These are phyloP conservation scores for Gonatopus flavifemur DNA, from an alignment of 1,140 invertebrate species.

Conservation along the genomic window DNA sequence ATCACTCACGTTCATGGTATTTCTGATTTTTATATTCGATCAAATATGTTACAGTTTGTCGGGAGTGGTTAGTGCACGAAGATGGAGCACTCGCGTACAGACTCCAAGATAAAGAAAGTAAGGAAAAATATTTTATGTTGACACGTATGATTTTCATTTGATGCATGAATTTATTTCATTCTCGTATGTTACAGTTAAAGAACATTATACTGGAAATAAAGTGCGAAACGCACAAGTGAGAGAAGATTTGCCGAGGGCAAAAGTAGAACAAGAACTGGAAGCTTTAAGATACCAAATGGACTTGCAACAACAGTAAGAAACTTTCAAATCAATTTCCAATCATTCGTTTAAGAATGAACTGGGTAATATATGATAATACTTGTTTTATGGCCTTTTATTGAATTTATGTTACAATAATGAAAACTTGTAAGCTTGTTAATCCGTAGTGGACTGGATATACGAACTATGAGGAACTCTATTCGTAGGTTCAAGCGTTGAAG, in stretches of 20 bases:
- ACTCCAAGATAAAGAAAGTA: slow-evolving; percentile 89
- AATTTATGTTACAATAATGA: too few relatives aligned
- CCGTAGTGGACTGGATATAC: too few relatives aligned
- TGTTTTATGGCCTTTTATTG: too few relatives aligned
- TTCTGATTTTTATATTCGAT: background rate
- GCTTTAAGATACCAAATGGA: slow-evolving; percentile 63
- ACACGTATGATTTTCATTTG: background rate
- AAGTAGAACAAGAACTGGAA: slow-evolving; percentile 79
- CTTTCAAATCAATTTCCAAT: too few relatives aligned
- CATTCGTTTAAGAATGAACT: too few relatives aligned
- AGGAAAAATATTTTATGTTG: slow-evolving; percentile 39
- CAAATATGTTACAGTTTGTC: slow-evolving; percentile 69
- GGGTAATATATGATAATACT: too few relatives aligned
- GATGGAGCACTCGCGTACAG: slow-evolving; percentile 87
- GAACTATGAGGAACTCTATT: too few relatives aligned
- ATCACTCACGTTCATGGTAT: slow-evolving; percentile 16
- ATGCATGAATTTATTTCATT: slow-evolving; percentile 10
- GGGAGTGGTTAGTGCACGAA: slow-evolving; percentile 89
- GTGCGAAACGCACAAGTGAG: slow-evolving; percentile 83
- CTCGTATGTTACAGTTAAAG: slow-evolving; percentile 65
- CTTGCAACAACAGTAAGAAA: slow-evolving; percentile 65
- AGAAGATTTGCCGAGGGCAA: slow-evolving; percentile 83
- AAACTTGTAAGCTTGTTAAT: too few relatives aligned
- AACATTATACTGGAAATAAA: slow-evolving; percentile 84
- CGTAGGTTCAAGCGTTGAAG: background rate